These are phyloP conservation scores for Diplolepis rosae DNA, from an alignment of 2,888 invertebrate genomes.

Conservation along the genomic window DNA sequence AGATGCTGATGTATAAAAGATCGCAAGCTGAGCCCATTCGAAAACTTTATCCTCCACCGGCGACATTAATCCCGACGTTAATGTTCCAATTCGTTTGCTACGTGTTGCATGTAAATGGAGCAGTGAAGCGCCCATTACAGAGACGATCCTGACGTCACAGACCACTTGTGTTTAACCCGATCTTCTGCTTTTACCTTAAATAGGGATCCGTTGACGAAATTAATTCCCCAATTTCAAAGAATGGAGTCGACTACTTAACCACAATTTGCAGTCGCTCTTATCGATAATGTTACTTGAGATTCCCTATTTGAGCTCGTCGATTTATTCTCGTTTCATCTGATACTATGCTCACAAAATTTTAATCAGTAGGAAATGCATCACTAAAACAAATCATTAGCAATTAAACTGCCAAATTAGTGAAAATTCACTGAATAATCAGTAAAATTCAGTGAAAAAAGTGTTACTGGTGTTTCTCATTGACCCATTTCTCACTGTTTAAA, in stretches of 20 bases:
- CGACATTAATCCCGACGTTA: constrained; percentile 34
- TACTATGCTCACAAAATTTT: background rate
- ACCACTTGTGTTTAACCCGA: background rate
- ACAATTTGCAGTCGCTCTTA: background rate
- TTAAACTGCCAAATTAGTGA: too few relatives aligned
- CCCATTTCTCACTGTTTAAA: too few relatives aligned
- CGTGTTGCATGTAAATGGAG: constrained; percentile 17
- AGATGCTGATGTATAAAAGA: background rate
- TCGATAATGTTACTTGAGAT: background rate
- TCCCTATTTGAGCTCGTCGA: background rate
- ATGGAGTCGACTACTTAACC: background rate
- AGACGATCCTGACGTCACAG: background rate
- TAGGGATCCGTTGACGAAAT: background rate
- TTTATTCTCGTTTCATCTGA: background rate
- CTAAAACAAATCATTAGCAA: too few relatives aligned
- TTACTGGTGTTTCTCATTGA: too few relatives aligned
- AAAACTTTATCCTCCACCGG: constrained; percentile 18
- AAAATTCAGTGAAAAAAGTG: too few relatives aligned
- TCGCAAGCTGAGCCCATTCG: constrained; percentile 42
- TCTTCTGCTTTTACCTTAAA: constrained; percentile 12
- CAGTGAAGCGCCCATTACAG: constrained; percentile 14
- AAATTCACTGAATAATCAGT: too few relatives aligned
- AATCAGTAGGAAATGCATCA: too few relatives aligned
- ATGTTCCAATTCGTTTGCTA: constrained; percentile 36
- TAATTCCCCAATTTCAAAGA: constrained; percentile 5